Base-by-base conservation (phyloP, 2,888 invertebrate genomes). In the Creontiades dilutus region DNA sequence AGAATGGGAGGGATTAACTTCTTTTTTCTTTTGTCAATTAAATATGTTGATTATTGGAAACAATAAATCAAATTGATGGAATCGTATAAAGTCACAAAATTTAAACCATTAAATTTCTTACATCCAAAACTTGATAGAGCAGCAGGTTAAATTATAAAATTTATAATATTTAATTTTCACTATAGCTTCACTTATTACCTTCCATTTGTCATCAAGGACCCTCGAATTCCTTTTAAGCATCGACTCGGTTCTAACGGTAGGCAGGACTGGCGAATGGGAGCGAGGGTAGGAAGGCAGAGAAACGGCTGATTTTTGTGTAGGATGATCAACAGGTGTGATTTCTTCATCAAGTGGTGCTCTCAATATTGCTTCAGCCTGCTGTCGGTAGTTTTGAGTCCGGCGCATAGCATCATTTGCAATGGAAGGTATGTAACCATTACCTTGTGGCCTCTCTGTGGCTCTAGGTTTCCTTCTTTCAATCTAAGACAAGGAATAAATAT, bases 151-250 rank as follows among this genome's bases (percentile, higher is more conserved):
- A 37, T 37, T 37, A 37, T 37, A 37, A n/a, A n/a, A 37, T 37
- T 37, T 4, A 37, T 37, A 37, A 37, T n/a, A n/a, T n/a, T n/a
- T n/a, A n/a, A n/a, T n/a, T n/a, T n/a, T n/a, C n/a, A n/a, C n/a
- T n/a, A n/a, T n/a, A n/a, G n/a, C n/a, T n/a, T n/a, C n/a, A n/a
- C n/a, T n/a, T n/a, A 52, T 52, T 68, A 91, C 91, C 89, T 89
- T 76, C 91, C 91, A 91, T 87, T 91, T 91, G 19, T 91, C 89
- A 37, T 91, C 89, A 19, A 91, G 86, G 28, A 90, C 68, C 75
- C 75, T 89, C n/a, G 89, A 86, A 84, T 91, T 91, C 16, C 84
- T 55, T 27, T 88, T 89, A 16, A 89, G 75, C 9, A 91, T 75
- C 16, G 89, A 80, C 37, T 89, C 90, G 14, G 90, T 91, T 27